Conservation (phyloP, 2,888 invertebrate species). For the Platerodrilus igneus region DNA sequence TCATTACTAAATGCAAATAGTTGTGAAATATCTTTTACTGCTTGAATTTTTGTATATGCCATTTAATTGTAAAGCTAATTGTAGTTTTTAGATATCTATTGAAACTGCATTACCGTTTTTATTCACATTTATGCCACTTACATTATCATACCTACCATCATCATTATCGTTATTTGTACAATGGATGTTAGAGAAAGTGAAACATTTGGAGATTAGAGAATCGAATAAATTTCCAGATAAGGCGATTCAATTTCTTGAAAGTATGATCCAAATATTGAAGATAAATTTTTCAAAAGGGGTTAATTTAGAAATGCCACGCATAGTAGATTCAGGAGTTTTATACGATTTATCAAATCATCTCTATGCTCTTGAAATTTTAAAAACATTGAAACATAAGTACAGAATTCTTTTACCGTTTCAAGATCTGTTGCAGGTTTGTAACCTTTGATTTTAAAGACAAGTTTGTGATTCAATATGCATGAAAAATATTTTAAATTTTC, state of each 20-base stretch:
- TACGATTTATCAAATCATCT: constrained; percentile 14
- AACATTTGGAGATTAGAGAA: constrained; percentile 31
- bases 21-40: no score
- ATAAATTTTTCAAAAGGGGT: constrained; percentile 20
- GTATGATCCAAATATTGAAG: constrained; percentile 35
- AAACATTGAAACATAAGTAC: constrained; percentile 32
- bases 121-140: constrained; percentile 36
- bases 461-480: no score
- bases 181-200: constrained; percentile 35
- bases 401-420: constrained; percentile 31
- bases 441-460: no score
- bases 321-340: constrained; percentile 10
- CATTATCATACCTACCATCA: constrained; percentile 32
- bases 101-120: constrained; percentile 31
- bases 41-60: no score
- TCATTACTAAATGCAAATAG: no score
- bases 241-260: constrained; percentile 28
- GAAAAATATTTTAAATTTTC: no score
- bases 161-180: constrained; percentile 32
- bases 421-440: constrained; percentile 32
- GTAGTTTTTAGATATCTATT: constrained; percentile 30
- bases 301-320: constrained; percentile 15
- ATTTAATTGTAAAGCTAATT: no score
- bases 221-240: constrained; percentile 40
- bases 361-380: constrained; percentile 24